Evolutionary conservation across 2,113 vertebrate genomes (phyloP).

Genomic region (Bambusicola thoracicus): DNA sequence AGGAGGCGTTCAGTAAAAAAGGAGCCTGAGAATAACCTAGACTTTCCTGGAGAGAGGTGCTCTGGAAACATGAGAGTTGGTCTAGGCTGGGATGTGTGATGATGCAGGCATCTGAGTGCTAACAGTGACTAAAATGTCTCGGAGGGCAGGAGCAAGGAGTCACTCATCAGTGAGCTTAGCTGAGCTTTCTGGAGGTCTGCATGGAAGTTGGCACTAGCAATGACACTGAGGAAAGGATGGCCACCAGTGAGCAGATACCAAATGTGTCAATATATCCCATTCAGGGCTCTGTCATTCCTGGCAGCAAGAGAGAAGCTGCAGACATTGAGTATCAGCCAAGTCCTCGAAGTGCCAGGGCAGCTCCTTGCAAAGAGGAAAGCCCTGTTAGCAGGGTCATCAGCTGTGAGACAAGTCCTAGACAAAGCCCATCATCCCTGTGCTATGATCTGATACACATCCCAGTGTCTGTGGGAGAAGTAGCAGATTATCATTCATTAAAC

Average conservation of each 20-base stretch:
- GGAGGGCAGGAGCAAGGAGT: not conserved
- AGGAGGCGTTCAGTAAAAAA: not conserved
- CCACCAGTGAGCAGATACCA: not conserved
- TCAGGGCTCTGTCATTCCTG: not conserved
- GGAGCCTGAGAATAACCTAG: not conserved
- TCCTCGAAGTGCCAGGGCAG: not conserved
- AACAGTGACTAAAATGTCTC: too few relatives aligned
- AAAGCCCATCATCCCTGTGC: not conserved
- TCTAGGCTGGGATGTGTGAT: not conserved
- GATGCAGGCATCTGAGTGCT: too few relatives aligned
- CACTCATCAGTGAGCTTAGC: rapidly evolving
- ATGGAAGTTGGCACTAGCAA: not conserved
- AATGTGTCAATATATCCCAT: not conserved
- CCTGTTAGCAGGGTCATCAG: not conserved
- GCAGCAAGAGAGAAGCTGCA: not conserved
- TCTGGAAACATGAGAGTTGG: not conserved
- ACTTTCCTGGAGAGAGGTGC: not conserved
- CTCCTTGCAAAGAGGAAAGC: not conserved
- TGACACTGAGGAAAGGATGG: not conserved
- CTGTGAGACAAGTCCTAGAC: not conserved
- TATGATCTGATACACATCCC: not conserved
- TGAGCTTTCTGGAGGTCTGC: too few relatives aligned
- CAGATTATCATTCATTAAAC: not conserved
- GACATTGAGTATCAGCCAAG: not conserved
- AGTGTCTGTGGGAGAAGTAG: not conserved